Evolutionary conservation across 2,888 invertebrate species (phyloP).

Genomic region (Polyommatus iphigenia): DNA sequence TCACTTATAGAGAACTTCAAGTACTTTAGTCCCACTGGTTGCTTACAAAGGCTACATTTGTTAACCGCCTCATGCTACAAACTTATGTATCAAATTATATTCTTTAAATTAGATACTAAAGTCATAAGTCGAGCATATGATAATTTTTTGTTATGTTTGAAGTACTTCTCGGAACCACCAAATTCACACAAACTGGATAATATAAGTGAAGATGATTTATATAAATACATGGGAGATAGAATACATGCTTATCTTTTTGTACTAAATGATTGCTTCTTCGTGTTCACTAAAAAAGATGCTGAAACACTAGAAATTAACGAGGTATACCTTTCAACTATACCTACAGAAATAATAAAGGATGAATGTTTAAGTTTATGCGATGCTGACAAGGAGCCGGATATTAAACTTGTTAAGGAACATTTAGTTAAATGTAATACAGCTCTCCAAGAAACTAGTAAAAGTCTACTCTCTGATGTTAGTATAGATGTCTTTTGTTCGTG

Average conservation of each 20-base stretch:
- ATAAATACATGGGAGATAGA: constrained; percentile 58
- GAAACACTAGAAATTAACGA: constrained; percentile 4
- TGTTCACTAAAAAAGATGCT: constrained; percentile 3
- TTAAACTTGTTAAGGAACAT: constrained; percentile 51
- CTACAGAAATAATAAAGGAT: neutral
- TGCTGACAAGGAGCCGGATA: constrained; percentile 46
- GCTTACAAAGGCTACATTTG: constrained; percentile 52
- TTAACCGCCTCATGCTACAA: constrained; percentile 57
- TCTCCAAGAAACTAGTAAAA: constrained; percentile 59
- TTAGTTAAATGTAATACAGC: constrained; percentile 54
- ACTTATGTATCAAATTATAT: constrained; percentile 57
- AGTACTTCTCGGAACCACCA: constrained; percentile 60
- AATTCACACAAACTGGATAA: constrained; percentile 53
- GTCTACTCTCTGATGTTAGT: constrained; percentile 64
- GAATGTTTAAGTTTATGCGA: constrained; percentile 18
- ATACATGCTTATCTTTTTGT: constrained; percentile 51
- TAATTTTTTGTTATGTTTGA: constrained; percentile 57
- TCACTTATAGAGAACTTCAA: constrained; percentile 61
- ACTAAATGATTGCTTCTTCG: constrained; percentile 51
- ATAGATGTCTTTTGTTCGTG: constrained; percentile 71
- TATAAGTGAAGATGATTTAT: constrained; percentile 55
- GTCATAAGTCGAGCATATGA: constrained; percentile 48
- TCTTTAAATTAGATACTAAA: constrained; percentile 51
- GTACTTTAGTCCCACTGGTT: constrained; percentile 57
- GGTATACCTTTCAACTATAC: constrained; percentile 18